Evolutionary conservation across 2,113 vertebrate species (phyloP), one percentile per base, ranked within the genome.

Genomic region (Aphyosemion australe): DNA sequence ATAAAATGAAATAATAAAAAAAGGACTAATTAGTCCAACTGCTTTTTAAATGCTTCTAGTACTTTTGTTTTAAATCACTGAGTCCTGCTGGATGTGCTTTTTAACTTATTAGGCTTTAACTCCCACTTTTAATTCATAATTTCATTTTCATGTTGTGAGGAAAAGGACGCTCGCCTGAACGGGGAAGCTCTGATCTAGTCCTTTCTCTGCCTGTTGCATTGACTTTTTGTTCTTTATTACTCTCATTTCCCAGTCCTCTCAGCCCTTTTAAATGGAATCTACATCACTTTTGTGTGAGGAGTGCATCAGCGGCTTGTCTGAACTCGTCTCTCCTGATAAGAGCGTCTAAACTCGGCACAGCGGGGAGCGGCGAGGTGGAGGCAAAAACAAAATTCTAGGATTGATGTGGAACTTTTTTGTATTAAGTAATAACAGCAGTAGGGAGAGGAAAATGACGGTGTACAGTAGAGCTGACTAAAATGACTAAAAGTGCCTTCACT

Each of bases 81-180:
- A 1, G 11, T 43, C 43, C n/a, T n/a, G n/a, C 19, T 16, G 12
- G 34, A 50, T 42, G 8, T 57, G 26, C 46, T 56, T 65, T 34
- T 19, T 61, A 12, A 41, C 57, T 66, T 14, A 67, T 50, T 34
- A 18, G 26, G 26, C 26, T 26, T 26, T 26, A 26, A 15, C 0
- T 45, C 50, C 20, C 43, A 18, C 32, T 66, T 57, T 16, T 52
- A 43, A 51, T 54, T 51, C 47, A 50, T 50, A 12, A 41, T 62
- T 63, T 56, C 31, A 55, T 45, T 72, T 72, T 64, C 46, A 72
- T 65, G 69, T 72, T 58, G 13, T 20, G 43, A 61, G 41, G 32
- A 12, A 42, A 58, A 8, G 50, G 31, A 20, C 5, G 26, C 26
- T 26, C 26, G 26, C 26, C 26, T 5, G 5, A 26, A 26, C 5